Evolutionary conservation across 1,140 invertebrate genomes (phyloP).

Genomic region (Heterodera carotae): DNA sequence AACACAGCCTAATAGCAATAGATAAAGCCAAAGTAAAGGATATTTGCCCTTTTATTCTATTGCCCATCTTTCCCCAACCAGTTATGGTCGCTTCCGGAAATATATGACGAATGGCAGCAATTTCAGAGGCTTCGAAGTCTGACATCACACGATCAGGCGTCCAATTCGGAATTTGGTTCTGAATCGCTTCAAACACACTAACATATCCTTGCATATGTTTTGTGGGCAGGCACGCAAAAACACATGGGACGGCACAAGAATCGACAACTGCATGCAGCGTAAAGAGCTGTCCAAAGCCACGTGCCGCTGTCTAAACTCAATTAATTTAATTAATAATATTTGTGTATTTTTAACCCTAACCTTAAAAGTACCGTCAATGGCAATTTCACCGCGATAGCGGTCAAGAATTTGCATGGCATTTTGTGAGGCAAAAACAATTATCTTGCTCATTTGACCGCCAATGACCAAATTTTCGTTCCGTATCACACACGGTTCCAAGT

Average conservation of each 20-base stretch:
- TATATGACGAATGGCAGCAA: neutral
- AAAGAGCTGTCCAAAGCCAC: conserved; percentile 13
- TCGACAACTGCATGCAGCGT: neutral
- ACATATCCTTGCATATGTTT: conserved; percentile 7
- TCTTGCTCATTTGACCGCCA: neutral
- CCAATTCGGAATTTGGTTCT: neutral
- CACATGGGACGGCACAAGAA: neutral
- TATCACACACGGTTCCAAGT: neutral
- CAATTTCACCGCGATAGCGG: neutral
- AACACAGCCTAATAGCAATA: conserved; percentile 18
- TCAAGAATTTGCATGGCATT: neutral
- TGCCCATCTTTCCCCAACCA: neutral
- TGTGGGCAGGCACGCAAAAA: conserved; percentile 12
- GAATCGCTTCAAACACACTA: conserved; percentile 9
- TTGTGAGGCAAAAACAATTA: conserved; percentile 18
- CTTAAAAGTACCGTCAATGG: conserved; percentile 20
- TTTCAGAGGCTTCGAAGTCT: conserved; percentile 13
- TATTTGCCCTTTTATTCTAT: neutral
- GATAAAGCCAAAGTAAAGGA: conserved; percentile 1
- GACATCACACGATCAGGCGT: conserved; percentile 4
- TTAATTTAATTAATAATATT: neutral
- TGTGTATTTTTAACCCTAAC: neutral
- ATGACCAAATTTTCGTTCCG: neutral
- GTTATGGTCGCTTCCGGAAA: conserved; percentile 15
- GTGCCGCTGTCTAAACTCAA: conserved; percentile 5